A percentile compares a stretch with the other conserved stretches of the same genome.
Evolutionary conservation across 2,888 invertebrate species (phyloP).

Genomic region (Caenorhabditis sp.): DNA sequence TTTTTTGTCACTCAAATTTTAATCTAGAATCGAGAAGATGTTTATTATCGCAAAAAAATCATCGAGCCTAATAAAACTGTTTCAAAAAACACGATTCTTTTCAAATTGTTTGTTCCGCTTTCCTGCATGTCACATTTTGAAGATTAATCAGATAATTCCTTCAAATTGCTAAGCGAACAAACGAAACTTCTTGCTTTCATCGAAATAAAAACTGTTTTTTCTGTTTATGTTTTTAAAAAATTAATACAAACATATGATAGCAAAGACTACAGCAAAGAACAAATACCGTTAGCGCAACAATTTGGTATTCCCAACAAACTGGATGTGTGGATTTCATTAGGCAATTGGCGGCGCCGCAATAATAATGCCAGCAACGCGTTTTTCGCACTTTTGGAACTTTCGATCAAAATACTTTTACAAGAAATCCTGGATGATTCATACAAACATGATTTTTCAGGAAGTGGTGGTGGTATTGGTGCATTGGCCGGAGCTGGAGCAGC

Average conservation of each 20-base stretch:
- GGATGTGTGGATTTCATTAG: background rate
- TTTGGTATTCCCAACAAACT: background rate
- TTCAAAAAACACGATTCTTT: constrained; percentile 4
- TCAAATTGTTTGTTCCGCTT: background rate
- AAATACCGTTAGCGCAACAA: background rate
- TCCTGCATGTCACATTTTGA: background rate
- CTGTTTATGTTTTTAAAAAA: background rate
- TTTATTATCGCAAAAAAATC: background rate
- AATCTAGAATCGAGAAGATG: background rate
- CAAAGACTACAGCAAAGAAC: constrained; percentile 6
- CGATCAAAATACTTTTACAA: no score
- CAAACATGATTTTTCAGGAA: no score
- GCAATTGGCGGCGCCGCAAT: background rate
- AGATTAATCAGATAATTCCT: constrained; percentile 1
- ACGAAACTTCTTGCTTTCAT: background rate
- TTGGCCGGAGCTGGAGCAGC: constrained; percentile 57
- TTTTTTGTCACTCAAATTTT: background rate
- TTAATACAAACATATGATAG: background rate
- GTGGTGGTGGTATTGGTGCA: constrained; percentile 42
- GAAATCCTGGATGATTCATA: no score
- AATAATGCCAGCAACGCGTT: background rate
- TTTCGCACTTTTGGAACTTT: background rate
- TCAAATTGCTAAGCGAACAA: constrained; percentile 1
- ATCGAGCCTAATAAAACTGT: background rate
- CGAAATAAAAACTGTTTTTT: no score